phyloP scores from a whole-genome alignment of 2,113 vertebrate genomes.

The Crotalus viridis region DNA sequence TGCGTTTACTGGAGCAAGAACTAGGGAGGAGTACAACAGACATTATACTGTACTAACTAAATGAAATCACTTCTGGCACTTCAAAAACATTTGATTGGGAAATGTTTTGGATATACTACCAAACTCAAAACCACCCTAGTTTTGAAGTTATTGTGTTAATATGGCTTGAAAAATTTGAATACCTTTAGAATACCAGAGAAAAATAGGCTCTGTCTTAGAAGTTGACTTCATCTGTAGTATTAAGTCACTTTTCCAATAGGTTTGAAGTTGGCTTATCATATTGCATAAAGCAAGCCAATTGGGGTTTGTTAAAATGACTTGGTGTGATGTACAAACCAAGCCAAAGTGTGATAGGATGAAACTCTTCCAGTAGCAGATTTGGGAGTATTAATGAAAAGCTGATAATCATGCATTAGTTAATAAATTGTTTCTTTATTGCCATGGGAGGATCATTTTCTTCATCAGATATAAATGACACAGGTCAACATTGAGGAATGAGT shows the following conservation, averaged over 20 bases:
- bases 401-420: background rate
- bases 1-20: background rate
- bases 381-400: background rate
- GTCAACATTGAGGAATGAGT: too few relatives aligned
- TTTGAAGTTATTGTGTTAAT: background rate
- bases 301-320: background rate
- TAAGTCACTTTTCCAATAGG: background rate
- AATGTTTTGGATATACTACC: background rate
- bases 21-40: background rate
- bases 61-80: slow-evolving; percentile 8
- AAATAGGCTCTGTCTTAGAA: background rate
- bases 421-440: background rate
- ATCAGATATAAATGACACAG: background rate
- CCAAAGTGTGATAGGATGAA: background rate
- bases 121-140: background rate
- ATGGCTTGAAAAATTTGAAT: background rate
- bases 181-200: background rate
- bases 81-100: slow-evolving; percentile 6
- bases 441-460: background rate
- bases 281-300: background rate
- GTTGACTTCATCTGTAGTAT: background rate
- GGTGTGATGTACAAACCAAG: background rate
- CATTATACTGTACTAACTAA: slow-evolving; percentile 2
- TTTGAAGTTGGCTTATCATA: background rate
- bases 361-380: background rate